These are phyloP conservation scores for Hesperia comma DNA, from an alignment of 2,888 invertebrate genomes.

Conservation along the genomic window DNA sequence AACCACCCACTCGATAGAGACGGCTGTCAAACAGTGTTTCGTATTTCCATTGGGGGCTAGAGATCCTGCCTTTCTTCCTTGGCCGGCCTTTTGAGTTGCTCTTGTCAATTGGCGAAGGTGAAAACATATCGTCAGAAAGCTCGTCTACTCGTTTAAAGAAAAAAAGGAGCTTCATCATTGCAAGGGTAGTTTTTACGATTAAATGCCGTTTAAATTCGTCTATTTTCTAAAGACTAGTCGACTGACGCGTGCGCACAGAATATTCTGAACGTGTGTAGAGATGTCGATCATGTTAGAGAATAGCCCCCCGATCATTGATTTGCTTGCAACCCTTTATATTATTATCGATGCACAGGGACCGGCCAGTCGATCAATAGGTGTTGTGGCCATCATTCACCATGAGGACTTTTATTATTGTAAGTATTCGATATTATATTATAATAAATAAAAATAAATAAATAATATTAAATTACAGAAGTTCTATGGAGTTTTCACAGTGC, in stretches of 20 bases:
- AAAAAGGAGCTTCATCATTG: no score
- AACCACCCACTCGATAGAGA: no score
- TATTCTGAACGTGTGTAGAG: background rate
- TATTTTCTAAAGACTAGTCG: background rate
- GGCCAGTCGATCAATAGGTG: slow-evolving; percentile 48
- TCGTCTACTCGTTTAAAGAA: no score
- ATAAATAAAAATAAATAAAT: no score
- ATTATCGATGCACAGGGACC: slow-evolving; percentile 44
- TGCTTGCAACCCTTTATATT: slow-evolving; percentile 56
- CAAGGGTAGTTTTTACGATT: no score
- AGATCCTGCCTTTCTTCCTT: no score
- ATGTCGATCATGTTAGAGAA: slow-evolving; percentile 38
- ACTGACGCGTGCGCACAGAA: background rate
- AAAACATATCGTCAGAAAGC: no score
- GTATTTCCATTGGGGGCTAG: no score
- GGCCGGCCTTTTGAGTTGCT: no score
- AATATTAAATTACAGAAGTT: background rate
- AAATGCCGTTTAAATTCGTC: no score
- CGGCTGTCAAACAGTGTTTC: no score
- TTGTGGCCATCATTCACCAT: slow-evolving; percentile 53
- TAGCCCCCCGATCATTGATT: slow-evolving; percentile 48
- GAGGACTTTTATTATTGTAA: slow-evolving; percentile 58
- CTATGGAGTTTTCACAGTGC: background rate
- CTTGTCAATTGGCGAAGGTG: no score
- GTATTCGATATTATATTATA: slow-evolving; percentile 47